Base-by-base conservation (phyloP, 2,888 invertebrate genomes). In the Spisula subtruncata region DNA sequence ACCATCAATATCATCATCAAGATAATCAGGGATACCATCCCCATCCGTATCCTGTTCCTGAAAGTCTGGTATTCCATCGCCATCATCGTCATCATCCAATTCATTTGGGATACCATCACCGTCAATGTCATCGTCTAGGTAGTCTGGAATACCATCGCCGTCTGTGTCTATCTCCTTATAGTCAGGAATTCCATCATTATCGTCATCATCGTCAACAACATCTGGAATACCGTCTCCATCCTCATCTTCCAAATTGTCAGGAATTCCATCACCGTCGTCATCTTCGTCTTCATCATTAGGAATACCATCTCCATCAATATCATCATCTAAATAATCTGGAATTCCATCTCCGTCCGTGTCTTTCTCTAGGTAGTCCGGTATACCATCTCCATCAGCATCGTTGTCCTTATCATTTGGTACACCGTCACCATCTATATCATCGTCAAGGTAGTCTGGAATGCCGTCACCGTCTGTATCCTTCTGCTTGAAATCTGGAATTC, bases 111-210 rank as follows among this genome's bases (percentile, higher is more conserved):
- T 96, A 35, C 96, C 96, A 91, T 96, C 96, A 20, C 95, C 95
- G 91, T 96, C 96, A 35, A 89, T 92, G 90, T 96, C 96, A 35
- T 93, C 91, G 51, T 95, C 95, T 1, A 94, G 60, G 86, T 95
- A 87, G 91, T 96, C 96, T 16, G 96, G 96, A 81, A 96, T 96
- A 60, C 96, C 96, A 93, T 96, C 96, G 0, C 95, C 96, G 91
- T 95, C 96, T 10, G 93, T 94, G 60, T 96, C 92, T 41, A 66
- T 89, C 56, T 95, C 94, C 35, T 91, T 82, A 32, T 95, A 94
- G 12, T 96, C 96, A 1, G 96, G 96, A n/a, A 96, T 96, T 41
- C 96, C 96, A 92, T 95, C 94, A 83, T 92, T 94, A 41, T 95
- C 94, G 88, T 79, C 91, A 85, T 95, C 95, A 79, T 93, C 91